Percentiles rank a stretch among this genome's conserved stretches.
These are phyloP conservation scores for Nasonia giraulti DNA, from an alignment of 1,140 invertebrate genomes.

Conservation along the genomic window DNA sequence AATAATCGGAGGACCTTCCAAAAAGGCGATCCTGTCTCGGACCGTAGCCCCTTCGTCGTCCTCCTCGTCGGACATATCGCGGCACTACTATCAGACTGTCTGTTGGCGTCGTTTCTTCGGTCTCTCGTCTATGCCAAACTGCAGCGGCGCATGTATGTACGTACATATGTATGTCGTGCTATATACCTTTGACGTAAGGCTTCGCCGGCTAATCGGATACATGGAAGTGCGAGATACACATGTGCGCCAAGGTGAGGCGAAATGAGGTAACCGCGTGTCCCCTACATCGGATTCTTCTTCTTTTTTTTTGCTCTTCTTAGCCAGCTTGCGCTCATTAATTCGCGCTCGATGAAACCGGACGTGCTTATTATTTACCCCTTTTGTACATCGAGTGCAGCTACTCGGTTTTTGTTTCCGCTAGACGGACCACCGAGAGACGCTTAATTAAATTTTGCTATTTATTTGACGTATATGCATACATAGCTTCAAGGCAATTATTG, in stretches of 20 bases:
- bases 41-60: slow-evolving; percentile 52
- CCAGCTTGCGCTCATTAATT: background rate
- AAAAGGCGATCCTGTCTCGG: slow-evolving; percentile 64
- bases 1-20: slow-evolving; percentile 63
- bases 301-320: too few relatives aligned
- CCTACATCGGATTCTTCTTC: background rate
- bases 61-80: slow-evolving; percentile 20
- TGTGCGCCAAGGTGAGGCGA: slow-evolving; percentile 40
- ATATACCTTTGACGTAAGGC: slow-evolving; percentile 57
- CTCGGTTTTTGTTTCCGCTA: too few relatives aligned
- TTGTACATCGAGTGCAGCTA: too few relatives aligned
- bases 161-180: background rate
- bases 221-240: slow-evolving; percentile 25
- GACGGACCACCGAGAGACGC: too few relatives aligned
- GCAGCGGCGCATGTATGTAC: background rate
- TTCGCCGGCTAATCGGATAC: slow-evolving; percentile 72
- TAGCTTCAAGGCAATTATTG: too few relatives aligned
- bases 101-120: background rate
- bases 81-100: background rate
- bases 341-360: too few relatives aligned
- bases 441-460: too few relatives aligned
- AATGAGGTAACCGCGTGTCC: slow-evolving; percentile 37
- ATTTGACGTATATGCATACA: too few relatives aligned
- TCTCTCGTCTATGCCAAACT: background rate
- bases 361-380: too few relatives aligned